Conservation (phyloP, 2,888 invertebrate species). For the Erebia ligea region DNA sequence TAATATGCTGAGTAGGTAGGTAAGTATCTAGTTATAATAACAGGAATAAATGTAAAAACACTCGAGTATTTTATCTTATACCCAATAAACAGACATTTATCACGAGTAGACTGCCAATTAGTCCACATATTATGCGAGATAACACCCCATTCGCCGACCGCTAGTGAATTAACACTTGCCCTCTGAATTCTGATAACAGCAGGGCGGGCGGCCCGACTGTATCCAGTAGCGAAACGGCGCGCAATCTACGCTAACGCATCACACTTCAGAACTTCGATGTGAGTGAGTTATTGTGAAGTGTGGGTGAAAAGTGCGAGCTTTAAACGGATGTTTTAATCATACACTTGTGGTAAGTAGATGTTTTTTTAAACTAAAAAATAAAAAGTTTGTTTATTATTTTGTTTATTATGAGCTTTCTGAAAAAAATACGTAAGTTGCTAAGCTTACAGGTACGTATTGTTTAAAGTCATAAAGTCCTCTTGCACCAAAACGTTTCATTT, state of each 20-base stretch:
- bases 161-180: constrained; percentile 43
- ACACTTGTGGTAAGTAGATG: constrained; percentile 24
- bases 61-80: not conserved
- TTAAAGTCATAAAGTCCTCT: too few species aligned
- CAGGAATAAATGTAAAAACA: not conserved
- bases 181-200: constrained; percentile 70
- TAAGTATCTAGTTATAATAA: too few species aligned
- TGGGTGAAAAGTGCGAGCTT: constrained; percentile 37
- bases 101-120: constrained; percentile 45
- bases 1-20: too few species aligned
- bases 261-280: constrained; percentile 16
- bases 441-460: too few species aligned
- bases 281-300: constrained; percentile 34
- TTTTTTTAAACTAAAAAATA: not conserved
- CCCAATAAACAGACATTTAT: constrained; percentile 25
- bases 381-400: not conserved
- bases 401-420: not conserved
- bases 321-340: constrained; percentile 34
- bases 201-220: constrained; percentile 65
- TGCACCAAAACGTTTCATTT: too few species aligned
- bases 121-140: constrained; percentile 29
- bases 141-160: constrained; percentile 39
- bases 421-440: not conserved
- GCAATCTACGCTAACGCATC: constrained; percentile 58
- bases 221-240: constrained; percentile 61